phyloP scores from a whole-genome alignment of 2,797 vertebrate genomes.

The Xenops minutus region DNA sequence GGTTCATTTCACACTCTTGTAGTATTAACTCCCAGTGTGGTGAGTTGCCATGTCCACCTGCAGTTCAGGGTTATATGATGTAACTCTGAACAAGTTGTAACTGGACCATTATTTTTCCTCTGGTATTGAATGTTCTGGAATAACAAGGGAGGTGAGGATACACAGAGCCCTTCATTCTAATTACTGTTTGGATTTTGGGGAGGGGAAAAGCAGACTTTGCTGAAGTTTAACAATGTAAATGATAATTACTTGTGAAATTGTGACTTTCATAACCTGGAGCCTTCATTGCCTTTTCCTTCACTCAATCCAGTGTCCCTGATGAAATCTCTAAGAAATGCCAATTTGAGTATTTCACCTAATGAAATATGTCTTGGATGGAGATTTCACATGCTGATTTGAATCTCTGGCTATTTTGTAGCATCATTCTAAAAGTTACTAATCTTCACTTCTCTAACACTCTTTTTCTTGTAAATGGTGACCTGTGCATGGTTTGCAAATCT shows the following conservation, averaged over 20 bases:
- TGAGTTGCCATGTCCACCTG: not conserved
- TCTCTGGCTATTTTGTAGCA: not conserved
- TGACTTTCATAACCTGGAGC: not conserved
- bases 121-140: not conserved
- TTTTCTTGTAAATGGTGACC: not conserved
- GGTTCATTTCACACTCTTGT: conserved; percentile 14
- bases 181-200: not conserved
- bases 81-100: conserved; percentile 26
- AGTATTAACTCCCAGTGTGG: not conserved
- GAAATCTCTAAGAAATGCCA: not conserved
- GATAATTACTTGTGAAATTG: not conserved
- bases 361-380: not conserved
- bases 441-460: not conserved
- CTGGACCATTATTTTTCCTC: not conserved
- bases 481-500: conserved; percentile 24
- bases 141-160: not conserved
- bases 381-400: not conserved
- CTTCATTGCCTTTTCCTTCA: not conserved
- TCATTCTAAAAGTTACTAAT: not conserved
- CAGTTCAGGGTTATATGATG: not conserved
- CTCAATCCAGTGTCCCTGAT: not conserved
- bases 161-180: not conserved
- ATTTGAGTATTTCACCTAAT: not conserved
- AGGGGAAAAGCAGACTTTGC: not conserved
- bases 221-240: not conserved